A percentile compares a stretch with the other conserved stretches of the same genome.
Evolutionary conservation across 2,888 invertebrate genomes (phyloP).

Genomic region (Hedya salicella): DNA sequence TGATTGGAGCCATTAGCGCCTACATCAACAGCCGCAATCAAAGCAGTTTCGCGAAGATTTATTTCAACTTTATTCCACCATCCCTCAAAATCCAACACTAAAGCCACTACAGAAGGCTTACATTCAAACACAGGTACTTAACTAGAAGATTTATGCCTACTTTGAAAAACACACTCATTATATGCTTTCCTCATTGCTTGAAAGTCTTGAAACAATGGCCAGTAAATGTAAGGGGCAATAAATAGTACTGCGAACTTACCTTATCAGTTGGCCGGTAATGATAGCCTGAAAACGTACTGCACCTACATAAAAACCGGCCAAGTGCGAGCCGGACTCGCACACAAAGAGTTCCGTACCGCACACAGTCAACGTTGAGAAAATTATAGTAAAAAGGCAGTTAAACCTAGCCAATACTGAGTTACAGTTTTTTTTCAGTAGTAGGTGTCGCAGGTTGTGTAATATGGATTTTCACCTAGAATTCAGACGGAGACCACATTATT

Average conservation of each 20-base stretch:
- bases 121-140: background rate
- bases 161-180: constrained; percentile 39
- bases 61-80: constrained; percentile 7
- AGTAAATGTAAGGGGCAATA: constrained; percentile 41
- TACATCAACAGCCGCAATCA: background rate
- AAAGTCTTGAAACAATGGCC: constrained; percentile 47
- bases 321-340: too few relatives aligned
- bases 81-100: constrained; percentile 5
- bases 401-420: too few relatives aligned
- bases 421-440: too few relatives aligned
- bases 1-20: background rate
- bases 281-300: constrained; percentile 11
- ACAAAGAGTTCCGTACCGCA: too few relatives aligned
- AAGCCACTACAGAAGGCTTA: background rate
- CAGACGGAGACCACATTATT: too few relatives aligned
- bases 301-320: background rate
- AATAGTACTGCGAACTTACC: constrained; percentile 24
- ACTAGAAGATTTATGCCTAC: background rate
- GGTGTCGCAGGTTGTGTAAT: too few relatives aligned
- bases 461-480: too few relatives aligned
- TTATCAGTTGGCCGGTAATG: constrained; percentile 36
- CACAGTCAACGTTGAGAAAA: too few relatives aligned
- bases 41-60: constrained; percentile 30
- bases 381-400: too few relatives aligned
- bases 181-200: constrained; percentile 43